A percentile compares a stretch with the other conserved stretches of the same genome.
These are phyloP conservation scores for Drosophila seguyi DNA, from an alignment of 1,140 invertebrate species.

Conservation along the genomic window DNA sequence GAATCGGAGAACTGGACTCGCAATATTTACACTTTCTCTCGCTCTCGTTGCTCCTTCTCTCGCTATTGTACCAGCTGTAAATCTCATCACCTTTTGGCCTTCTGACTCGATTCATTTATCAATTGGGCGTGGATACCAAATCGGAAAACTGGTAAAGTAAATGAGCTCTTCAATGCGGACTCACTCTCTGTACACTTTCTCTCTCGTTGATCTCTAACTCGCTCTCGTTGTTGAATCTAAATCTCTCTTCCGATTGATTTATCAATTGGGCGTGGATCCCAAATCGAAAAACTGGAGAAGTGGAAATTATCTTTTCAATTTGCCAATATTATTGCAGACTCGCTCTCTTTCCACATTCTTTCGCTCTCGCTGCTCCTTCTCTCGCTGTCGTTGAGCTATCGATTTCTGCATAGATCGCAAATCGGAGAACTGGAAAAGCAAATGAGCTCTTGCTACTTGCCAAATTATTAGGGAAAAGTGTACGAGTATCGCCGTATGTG, in stretches of 20 bases:
- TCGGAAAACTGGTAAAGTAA: constrained; percentile 9
- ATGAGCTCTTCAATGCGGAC: background rate
- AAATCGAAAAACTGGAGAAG: too few relatives aligned
- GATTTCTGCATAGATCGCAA: constrained; percentile 54
- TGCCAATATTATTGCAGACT: too few relatives aligned
- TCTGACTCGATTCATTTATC: constrained; percentile 55
- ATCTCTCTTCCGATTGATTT: too few relatives aligned
- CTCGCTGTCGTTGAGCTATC: constrained; percentile 44
- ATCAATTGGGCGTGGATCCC: too few relatives aligned
- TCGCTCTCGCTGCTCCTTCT: background rate
- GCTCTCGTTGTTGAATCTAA: too few relatives aligned
- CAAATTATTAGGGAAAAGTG: constrained; percentile 2
- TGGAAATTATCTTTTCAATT: too few relatives aligned
- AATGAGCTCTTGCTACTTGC: constrained; percentile 1
- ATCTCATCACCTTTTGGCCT: constrained; percentile 48
- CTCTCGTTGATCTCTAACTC: too few relatives aligned
- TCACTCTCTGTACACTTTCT: too few relatives aligned
- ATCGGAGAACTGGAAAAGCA: constrained; percentile 15
- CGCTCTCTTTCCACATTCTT: too few relatives aligned
- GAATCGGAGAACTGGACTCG: constrained; percentile 6
- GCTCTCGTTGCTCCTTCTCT: background rate
- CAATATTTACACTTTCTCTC: background rate
- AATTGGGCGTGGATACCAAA: constrained; percentile 53
- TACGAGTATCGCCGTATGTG: constrained; percentile 3
- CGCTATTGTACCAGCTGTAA: constrained; percentile 22